Conservation (phyloP, 2,113 vertebrate genomes). For the Periophthalmus modestus region DNA sequence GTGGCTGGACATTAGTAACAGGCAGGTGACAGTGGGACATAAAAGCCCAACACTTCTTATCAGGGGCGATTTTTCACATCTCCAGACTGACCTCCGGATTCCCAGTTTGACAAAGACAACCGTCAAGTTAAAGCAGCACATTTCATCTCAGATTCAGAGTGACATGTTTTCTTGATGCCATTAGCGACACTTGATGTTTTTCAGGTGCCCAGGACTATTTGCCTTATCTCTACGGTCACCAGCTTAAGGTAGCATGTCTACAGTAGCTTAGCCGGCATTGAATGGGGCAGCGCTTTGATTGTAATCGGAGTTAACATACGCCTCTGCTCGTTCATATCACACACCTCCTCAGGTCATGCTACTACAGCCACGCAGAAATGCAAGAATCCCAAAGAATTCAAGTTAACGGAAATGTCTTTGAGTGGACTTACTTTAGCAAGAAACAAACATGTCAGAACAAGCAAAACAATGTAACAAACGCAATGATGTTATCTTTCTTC, state of each 20-base stretch:
- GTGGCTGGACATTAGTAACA: slow-evolving; percentile 19
- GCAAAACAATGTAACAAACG: neutral
- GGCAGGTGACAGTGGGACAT: slow-evolving; percentile 16
- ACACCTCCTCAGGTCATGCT: slow-evolving; percentile 43
- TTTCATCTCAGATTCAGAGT: neutral
- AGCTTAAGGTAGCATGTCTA: slow-evolving; percentile 16
- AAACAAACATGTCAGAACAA: slow-evolving; percentile 21
- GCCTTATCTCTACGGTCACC: slow-evolving; percentile 2
- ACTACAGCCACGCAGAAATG: neutral
- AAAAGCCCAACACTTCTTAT: neutral
- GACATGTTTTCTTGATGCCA: neutral
- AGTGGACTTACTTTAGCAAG: neutral
- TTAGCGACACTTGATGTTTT: neutral
- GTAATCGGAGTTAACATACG: slow-evolving; percentile 57
- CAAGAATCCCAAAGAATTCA: neutral
- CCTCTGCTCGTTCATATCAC: slow-evolving; percentile 43
- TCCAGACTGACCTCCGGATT: neutral
- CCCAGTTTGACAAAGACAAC: neutral
- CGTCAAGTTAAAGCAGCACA: neutral
- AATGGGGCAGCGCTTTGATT: slow-evolving; percentile 46
- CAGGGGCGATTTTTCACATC: neutral
- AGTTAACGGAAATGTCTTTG: neutral
- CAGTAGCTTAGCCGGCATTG: neutral
- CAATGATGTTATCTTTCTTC: neutral
- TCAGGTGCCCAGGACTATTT: neutral